Percentiles rank a stretch among this genome's conserved stretches.
phyloP scores from a whole-genome alignment of 1,140 invertebrate species.

The Tenebrio molitor region DNA sequence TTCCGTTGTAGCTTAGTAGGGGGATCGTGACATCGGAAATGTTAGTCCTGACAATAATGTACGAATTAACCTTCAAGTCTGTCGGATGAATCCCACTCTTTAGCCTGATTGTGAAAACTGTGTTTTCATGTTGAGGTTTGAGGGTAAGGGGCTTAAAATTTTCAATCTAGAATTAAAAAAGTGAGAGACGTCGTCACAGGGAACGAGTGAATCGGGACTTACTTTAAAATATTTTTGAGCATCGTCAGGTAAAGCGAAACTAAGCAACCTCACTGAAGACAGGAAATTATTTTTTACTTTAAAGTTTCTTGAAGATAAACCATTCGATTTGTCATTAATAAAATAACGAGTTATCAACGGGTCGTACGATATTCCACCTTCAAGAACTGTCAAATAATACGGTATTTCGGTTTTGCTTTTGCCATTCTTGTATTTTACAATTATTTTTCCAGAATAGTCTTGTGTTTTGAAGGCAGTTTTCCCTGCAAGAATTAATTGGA shows the following conservation, averaged over 20 bases:
- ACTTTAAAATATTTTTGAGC: conserved; percentile 74
- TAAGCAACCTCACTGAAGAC: conserved; percentile 78
- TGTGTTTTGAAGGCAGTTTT: conserved; percentile 70
- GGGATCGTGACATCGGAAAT: conserved; percentile 79
- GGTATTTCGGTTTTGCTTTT: conserved; percentile 73
- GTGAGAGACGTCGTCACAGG: conserved; percentile 13
- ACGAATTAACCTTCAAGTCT: conserved; percentile 75
- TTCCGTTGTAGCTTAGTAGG: conserved; percentile 82
- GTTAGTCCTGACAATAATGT: conserved; percentile 80
- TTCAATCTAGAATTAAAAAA: conserved; percentile 71
- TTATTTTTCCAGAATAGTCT: conserved; percentile 76
- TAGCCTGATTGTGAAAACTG: conserved; percentile 74
- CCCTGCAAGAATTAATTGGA: conserved; percentile 69
- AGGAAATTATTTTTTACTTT: conserved; percentile 80
- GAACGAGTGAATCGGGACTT: conserved; percentile 51
- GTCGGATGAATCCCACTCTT: conserved; percentile 69
- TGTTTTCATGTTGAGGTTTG: conserved; percentile 72
- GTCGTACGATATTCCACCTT: conserved; percentile 72
- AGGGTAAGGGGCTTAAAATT: conserved; percentile 75
- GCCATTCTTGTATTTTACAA: conserved; percentile 77
- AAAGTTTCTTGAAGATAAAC: conserved; percentile 69
- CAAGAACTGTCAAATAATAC: conserved; percentile 71
- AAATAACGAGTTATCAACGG: conserved; percentile 71
- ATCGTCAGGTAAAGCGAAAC: conserved; percentile 75
- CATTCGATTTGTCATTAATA: conserved; percentile 68